Evolutionary conservation across 2,797 vertebrate genomes (phyloP), one percentile per base, ranked within the genome.

Genomic region (Gymnothorax reevesii): DNA sequence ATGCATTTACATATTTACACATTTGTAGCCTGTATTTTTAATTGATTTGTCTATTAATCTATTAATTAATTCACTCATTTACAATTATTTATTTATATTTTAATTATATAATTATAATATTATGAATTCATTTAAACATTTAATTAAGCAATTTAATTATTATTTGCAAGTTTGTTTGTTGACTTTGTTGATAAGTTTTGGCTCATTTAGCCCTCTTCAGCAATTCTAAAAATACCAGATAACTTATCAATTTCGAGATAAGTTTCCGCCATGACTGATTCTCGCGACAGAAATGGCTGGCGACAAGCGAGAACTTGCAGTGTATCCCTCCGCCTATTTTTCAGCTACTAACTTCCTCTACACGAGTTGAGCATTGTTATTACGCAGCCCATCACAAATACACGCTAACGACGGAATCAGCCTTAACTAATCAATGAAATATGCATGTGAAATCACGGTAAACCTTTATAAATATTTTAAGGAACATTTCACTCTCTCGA

Each of bases 301-400:
- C 12, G 15, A 86, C 52, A 80, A 87, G 49, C 83, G 80, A 82
- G 62, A 85, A 71, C 42, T 85, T 82, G n/a, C 42, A 27, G 54
- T 64, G 83, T 92, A 94, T 94, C 89, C 91, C 87, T 93, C 92
- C 92, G 93, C 57, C 85, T 87, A 90, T 85, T 87, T 87, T 87
- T 77, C 83, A 77, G 59, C 55, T 52, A 55, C 42, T 86, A 90
- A 91, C 87, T 91, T 90, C 83, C 80, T 83, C 83, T 84, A 75
- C 42, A 59, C 49, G 64, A 60, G 52, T 10, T 49, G 83, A 71
- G 86, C 83, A 77, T 13, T 87, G 80, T 69, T 84, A 66, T 85
- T 33, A 77, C 82, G 7, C 15, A 25, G 25, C 15, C 57, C n/a
- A 17, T 12, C 83, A 83, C 27, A 83, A 83, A 84, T 60, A 25